Evolutionary conservation across 2,113 vertebrate genomes (phyloP).

Genomic region (Leucosticte australis): DNA sequence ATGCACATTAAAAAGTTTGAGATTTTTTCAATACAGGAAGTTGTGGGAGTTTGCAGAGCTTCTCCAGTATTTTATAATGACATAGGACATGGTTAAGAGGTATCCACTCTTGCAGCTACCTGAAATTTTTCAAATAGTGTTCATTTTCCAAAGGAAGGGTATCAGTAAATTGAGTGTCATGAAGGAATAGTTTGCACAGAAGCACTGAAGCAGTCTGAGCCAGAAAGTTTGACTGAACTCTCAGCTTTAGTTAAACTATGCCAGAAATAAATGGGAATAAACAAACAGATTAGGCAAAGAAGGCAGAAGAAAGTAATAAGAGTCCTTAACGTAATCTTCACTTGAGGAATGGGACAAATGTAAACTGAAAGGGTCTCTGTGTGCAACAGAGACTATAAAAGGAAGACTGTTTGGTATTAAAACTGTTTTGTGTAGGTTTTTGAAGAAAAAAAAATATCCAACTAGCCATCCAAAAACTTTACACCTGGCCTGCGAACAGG

Average conservation of each 20-base stretch:
- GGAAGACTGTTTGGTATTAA: slow-evolving; percentile 26
- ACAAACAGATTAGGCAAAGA: slow-evolving; percentile 52
- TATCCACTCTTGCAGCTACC: not conserved
- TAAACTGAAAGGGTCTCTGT: slow-evolving; percentile 39
- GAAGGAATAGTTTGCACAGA: slow-evolving; percentile 2
- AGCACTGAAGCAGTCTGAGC: not conserved
- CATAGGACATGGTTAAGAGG: not conserved
- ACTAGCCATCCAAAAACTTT: not conserved
- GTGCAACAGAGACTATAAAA: slow-evolving; percentile 26
- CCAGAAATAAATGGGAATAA: slow-evolving; percentile 62
- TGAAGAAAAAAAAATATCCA: not conserved
- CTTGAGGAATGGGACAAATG: slow-evolving; percentile 28
- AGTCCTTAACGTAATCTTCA: not conserved
- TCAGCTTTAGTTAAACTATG: slow-evolving; percentile 11
- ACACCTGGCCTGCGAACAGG: not conserved
- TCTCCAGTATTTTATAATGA: not conserved
- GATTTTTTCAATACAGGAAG: not conserved
- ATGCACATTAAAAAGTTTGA: not conserved
- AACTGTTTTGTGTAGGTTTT: not conserved
- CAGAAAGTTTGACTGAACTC: slow-evolving; percentile 38
- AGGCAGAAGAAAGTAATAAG: slow-evolving; percentile 43
- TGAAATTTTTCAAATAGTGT: not conserved
- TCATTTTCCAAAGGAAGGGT: not conserved
- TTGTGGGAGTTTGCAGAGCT: not conserved
- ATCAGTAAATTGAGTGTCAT: not conserved